Percentiles rank a stretch among this genome's conserved stretches.
phyloP scores from a whole-genome alignment of 2,797 vertebrate species.

The Pempheris klunzingeri region DNA sequence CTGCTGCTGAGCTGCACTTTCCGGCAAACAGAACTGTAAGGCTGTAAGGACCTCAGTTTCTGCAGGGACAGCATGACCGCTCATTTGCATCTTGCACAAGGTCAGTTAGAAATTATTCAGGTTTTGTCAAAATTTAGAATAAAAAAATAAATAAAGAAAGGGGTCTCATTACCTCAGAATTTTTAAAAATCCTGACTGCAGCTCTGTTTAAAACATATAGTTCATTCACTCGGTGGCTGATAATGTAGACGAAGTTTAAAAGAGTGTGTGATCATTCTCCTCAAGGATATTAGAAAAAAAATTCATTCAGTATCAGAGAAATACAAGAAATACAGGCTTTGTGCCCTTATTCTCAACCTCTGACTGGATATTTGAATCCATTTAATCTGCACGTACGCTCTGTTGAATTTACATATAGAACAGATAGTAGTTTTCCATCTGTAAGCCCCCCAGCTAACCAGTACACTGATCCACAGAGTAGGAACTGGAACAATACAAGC shows the following conservation, averaged over 20 bases:
- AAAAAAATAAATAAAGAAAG: background rate
- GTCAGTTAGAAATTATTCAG: background rate
- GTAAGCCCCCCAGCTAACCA: constrained; percentile 32
- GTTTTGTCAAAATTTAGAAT: background rate
- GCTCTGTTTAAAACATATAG: background rate
- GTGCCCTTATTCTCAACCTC: background rate
- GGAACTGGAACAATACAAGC: constrained; percentile 52
- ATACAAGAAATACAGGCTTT: background rate
- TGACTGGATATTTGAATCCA: constrained; percentile 9
- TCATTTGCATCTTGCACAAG: constrained; percentile 25
- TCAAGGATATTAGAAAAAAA: no score
- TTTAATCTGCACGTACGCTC: constrained; percentile 9
- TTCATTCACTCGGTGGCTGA: background rate
- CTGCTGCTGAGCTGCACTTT: background rate
- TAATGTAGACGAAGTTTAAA: background rate
- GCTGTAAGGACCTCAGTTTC: background rate
- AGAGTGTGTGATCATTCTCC: background rate
- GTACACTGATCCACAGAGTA: constrained; percentile 46
- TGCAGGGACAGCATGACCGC: background rate
- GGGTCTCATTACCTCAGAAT: background rate
- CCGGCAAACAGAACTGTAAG: background rate
- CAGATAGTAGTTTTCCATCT: constrained; percentile 14
- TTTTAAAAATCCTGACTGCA: background rate
- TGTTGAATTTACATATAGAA: constrained; percentile 50
- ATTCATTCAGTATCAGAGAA: background rate